A percentile compares a stretch with the other conserved stretches of the same genome.
Evolutionary conservation across 2,888 invertebrate species (phyloP).

Genomic region (Yponomeuta evonymella): DNA sequence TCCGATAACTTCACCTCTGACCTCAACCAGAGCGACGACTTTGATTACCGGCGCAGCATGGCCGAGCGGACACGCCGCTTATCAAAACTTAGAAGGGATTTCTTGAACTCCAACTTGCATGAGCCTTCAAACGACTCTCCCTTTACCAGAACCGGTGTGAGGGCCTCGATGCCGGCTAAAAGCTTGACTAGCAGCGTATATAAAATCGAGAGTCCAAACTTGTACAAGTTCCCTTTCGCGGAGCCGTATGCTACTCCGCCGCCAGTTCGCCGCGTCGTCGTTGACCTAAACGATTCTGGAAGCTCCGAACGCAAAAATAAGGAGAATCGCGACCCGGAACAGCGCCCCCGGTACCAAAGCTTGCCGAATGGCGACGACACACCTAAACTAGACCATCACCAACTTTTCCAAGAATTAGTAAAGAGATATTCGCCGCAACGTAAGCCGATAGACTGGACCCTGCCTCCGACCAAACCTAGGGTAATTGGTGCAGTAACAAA

Average conservation of each 20-base stretch:
- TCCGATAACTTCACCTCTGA: constrained; percentile 69
- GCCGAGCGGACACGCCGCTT: constrained; percentile 62
- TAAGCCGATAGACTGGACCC: constrained; percentile 63
- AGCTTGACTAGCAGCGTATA: constrained; percentile 45
- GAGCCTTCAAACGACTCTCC: constrained; percentile 50
- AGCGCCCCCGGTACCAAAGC: constrained; percentile 32
- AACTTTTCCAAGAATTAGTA: constrained; percentile 61
- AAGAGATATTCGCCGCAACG: constrained; percentile 68
- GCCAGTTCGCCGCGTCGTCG: constrained; percentile 50
- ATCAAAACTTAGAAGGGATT: constrained; percentile 62
- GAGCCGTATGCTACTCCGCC: constrained; percentile 68
- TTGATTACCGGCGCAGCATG: constrained; percentile 62
- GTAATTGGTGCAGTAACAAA: constrained; percentile 65
- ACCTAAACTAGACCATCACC: constrained; percentile 58
- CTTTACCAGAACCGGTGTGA: constrained; percentile 53
- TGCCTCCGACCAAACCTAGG: constrained; percentile 64
- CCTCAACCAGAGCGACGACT: constrained; percentile 61
- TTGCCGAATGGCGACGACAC: constrained; percentile 43
- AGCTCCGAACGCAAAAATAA: constrained; percentile 40
- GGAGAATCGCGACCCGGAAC: constrained; percentile 52
- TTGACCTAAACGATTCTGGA: constrained; percentile 44
- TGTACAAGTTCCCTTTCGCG: constrained; percentile 70
- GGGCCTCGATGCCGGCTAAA: constrained; percentile 59
- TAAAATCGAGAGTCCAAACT: constrained; percentile 66
- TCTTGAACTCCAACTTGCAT: constrained; percentile 63